These are phyloP conservation scores for Cinclus cinclus DNA, from an alignment of 2,113 vertebrate species.

Conservation along the genomic window DNA sequence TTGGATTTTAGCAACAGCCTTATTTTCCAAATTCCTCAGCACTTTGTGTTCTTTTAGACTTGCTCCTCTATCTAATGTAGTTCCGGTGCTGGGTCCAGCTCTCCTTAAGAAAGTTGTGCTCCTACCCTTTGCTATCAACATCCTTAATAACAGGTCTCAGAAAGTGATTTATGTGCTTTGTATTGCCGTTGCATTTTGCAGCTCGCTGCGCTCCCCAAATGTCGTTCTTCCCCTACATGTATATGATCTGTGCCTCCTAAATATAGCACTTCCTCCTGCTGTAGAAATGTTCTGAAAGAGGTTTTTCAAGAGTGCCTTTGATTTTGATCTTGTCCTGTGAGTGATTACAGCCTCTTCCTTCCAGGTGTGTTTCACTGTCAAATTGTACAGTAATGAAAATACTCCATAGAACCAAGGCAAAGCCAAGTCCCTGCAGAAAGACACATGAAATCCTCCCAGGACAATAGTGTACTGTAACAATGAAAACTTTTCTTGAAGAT, in stretches of 20 bases:
- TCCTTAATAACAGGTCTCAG: neutral
- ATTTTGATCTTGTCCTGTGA: neutral
- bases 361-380: neutral
- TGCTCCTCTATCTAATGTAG: neutral
- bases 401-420: neutral
- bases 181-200: neutral
- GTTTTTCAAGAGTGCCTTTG: neutral
- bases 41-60: neutral
- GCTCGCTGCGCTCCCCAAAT: neutral
- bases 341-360: neutral
- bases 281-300: neutral
- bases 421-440: neutral
- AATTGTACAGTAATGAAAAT: neutral
- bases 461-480: neutral
- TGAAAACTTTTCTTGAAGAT: neutral
- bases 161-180: neutral
- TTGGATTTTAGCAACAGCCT: neutral
- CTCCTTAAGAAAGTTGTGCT: neutral
- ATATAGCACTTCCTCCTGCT: neutral
- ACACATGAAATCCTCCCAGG: neutral
- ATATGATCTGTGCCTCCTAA: neutral
- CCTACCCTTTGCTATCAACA: fast-evolving
- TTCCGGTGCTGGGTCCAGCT: neutral
- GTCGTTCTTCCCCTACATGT: neutral
- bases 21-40: neutral